Evolutionary conservation across 2,888 invertebrate species (phyloP).

Genomic region (Napeogenes sylphis): DNA sequence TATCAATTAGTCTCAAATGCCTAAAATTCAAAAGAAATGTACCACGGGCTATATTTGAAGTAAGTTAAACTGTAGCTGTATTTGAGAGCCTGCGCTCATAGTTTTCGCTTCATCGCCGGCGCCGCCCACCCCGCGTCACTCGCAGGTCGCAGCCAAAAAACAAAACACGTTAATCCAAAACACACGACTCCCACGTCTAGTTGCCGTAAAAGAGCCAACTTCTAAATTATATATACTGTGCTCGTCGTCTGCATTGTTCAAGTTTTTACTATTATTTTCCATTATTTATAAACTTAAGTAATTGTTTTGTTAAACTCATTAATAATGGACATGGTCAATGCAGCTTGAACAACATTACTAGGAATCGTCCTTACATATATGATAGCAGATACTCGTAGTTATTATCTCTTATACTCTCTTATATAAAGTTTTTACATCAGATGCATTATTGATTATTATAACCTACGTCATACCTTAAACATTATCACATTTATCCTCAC

Average conservation of each 20-base stretch:
- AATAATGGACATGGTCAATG: background rate
- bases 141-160: constrained; percentile 11
- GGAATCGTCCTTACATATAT: no score
- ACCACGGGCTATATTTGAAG: no score
- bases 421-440: no score
- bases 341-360: no score
- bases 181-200: constrained; percentile 2
- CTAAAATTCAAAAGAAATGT: no score
- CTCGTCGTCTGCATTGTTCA: constrained; percentile 4
- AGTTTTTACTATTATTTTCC: background rate
- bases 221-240: constrained; percentile 11
- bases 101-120: constrained; percentile 5
- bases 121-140: constrained; percentile 4
- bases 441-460: no score
- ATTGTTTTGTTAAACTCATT: background rate
- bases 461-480: no score
- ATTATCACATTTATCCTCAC: no score
- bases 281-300: background rate
- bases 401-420: no score
- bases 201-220: background rate
- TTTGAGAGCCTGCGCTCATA: constrained; percentile 2
- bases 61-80: background rate
- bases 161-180: constrained; percentile 7
- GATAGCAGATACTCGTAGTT: no score
- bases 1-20: no score